A percentile compares a stretch with the other conserved stretches of the same genome.
phyloP scores from a whole-genome alignment of 2,888 invertebrate genomes.

The Brachyopa scutellaris region DNA sequence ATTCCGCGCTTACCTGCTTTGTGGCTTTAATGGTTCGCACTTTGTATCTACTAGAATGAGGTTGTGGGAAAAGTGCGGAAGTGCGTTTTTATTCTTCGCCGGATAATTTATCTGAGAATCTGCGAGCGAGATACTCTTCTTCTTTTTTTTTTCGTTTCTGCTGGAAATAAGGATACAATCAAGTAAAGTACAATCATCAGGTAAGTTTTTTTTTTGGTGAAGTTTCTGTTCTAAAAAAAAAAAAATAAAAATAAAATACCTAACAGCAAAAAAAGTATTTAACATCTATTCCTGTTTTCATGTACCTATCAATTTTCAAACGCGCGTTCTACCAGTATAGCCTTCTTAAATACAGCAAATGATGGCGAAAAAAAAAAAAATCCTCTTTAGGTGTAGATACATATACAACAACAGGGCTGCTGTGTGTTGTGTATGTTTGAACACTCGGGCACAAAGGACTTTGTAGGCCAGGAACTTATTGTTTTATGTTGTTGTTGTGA shows the following conservation, averaged over 20 bases:
- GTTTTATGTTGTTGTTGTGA: slow-evolving; percentile 44
- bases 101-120: slow-evolving; percentile 28
- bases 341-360: slow-evolving; percentile 24
- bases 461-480: slow-evolving; percentile 55
- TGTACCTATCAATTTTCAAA: slow-evolving; percentile 40
- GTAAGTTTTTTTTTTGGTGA: slow-evolving; percentile 36
- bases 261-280: slow-evolving; percentile 5
- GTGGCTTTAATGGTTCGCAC: slow-evolving; percentile 59
- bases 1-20: slow-evolving; percentile 65
- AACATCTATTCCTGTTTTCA: slow-evolving; percentile 21
- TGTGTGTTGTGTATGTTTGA: slow-evolving; percentile 10
- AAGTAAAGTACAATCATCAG: slow-evolving; percentile 63
- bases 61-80: slow-evolving; percentile 55
- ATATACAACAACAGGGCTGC: slow-evolving; percentile 26
- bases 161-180: slow-evolving; percentile 13
- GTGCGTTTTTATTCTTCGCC: slow-evolving; percentile 65
- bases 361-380: slow-evolving; percentile 10
- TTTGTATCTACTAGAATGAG: slow-evolving; percentile 57
- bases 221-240: background rate
- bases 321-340: slow-evolving; percentile 10
- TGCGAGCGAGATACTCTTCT: background rate
- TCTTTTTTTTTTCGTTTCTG: background rate
- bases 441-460: slow-evolving; percentile 38
- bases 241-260: slow-evolving; percentile 3
- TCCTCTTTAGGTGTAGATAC: slow-evolving; percentile 62